Evolutionary conservation across 1,140 invertebrate genomes (phyloP), one percentile per base, ranked within the genome.

Genomic region (Glossosoma conforme): DNA sequence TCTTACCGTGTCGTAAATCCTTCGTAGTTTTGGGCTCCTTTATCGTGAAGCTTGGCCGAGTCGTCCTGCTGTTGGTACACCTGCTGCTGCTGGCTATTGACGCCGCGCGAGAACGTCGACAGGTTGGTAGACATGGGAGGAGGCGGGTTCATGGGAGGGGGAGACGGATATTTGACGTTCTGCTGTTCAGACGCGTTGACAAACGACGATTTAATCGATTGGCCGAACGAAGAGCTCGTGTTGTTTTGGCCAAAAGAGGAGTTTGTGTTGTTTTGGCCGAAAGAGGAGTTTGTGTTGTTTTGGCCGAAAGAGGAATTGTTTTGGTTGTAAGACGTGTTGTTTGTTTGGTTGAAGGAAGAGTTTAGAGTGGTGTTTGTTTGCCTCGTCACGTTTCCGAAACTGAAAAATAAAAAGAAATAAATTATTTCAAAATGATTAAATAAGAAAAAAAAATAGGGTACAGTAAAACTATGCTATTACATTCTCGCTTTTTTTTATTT

Each of bases 1-100:
- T 43, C 68, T 75, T 57, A 80, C 78, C 78, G 78, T 47, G 77
- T 79, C 3, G 78, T 79, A 61, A 78, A 80, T 13, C 77, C 78
- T 50, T 80, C 78, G 59, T 79, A 79, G 52, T 68, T 78, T 60
- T 78, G 76, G 18, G 68, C 69, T 1, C n/a, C n/a, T 67, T 66
- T 10, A 62, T 63, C 2, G 70, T 67, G 13, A 68, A 65, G 13
- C 17, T 45, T 52, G 35, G 13, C 33, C 9, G 32, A 41, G 20
- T 49, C 32, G 33, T 52, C 33, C 25, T 32, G n/a, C 25, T 24
- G n/a, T 14, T n/a, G n/a, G n/a, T n/a, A n/a, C 37, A 14, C 14
- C 28, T 32, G 14, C 14, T 32, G 14, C 22, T 9, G 10, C 36
- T 46, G 5, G 42, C n/a, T 49, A 32, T 44, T 49, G 10, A 52